A percentile compares a stretch with the other conserved stretches of the same genome.
These are phyloP conservation scores for Dryobates pubescens DNA, from an alignment of 2,797 vertebrate species.

Conservation along the genomic window DNA sequence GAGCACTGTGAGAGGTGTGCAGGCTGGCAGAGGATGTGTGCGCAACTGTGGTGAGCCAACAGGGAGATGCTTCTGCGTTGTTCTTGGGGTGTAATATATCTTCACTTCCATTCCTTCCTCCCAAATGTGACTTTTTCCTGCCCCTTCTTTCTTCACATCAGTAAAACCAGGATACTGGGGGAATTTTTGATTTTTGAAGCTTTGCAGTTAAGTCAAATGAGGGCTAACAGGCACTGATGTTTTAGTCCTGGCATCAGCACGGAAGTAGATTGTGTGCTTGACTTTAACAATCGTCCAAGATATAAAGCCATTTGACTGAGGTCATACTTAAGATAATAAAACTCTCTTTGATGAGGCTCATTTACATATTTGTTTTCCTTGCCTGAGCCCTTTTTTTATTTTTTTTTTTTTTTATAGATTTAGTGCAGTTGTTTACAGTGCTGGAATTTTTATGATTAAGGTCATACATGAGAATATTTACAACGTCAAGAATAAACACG, in stretches of 20 bases:
- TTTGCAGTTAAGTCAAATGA: neutral
- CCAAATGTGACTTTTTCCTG: neutral
- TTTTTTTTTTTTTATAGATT: too few species aligned
- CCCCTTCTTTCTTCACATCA: neutral
- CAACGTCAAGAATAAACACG: constrained; percentile 54
- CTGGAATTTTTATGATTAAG: constrained; percentile 72
- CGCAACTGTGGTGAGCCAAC: fast-evolving
- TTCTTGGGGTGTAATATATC: neutral
- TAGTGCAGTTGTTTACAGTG: constrained; percentile 63
- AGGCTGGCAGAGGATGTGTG: neutral
- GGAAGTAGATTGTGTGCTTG: constrained; percentile 33
- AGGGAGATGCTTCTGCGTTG: neutral
- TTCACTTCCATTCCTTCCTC: neutral
- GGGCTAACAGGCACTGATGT: neutral
- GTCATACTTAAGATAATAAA: constrained; percentile 65
- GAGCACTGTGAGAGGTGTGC: neutral
- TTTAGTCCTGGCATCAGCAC: neutral
- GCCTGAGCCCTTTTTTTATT: constrained; percentile 49
- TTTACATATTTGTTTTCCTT: constrained; percentile 77
- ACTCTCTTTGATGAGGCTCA: constrained; percentile 68
- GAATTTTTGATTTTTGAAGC: constrained; percentile 3
- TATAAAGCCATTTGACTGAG: constrained; percentile 63
- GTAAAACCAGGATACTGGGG: neutral
- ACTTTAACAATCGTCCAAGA: constrained; percentile 45
- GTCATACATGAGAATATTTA: constrained; percentile 68